Conservation (phyloP, 2,797 vertebrate species). For the Cossypha polioptera region DNA sequence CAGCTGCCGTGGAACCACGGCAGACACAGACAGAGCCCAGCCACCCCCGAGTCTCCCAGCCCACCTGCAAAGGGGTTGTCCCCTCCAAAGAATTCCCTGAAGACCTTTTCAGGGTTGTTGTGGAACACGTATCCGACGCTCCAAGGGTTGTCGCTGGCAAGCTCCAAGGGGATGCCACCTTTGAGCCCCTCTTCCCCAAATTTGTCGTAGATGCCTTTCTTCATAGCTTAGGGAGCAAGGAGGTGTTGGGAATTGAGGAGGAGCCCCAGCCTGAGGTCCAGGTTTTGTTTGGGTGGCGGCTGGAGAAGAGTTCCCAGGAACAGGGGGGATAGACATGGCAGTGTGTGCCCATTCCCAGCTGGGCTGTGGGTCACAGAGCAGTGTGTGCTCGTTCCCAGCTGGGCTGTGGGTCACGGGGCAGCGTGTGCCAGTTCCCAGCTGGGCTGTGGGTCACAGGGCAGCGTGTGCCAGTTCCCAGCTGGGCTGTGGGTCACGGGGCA, state of each 20-base stretch:
- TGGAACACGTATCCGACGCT: conserved; percentile 87
- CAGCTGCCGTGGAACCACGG: rapidly evolving
- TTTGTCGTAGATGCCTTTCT: conserved; percentile 91
- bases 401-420: background rate
- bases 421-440: no score
- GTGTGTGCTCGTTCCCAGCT: background rate
- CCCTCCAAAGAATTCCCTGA: conserved; percentile 90
- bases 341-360: background rate
- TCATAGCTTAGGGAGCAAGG: conserved; percentile 75
- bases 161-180: conserved; percentile 85
- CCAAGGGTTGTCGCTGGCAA: conserved; percentile 80
- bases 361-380: background rate
- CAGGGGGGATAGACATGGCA: background rate
- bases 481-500: no score
- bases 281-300: background rate
- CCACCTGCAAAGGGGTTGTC: conserved; percentile 93
- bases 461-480: no score
- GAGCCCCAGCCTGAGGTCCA: background rate
- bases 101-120: conserved; percentile 87
- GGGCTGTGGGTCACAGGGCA: no score
- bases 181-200: conserved; percentile 93
- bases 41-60: background rate
- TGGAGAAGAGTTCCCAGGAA: rapidly evolving
- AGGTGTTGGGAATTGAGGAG: background rate
- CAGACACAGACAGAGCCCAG: background rate